Conservation (phyloP, 2,797 vertebrate species). For the Allobates femoralis region DNA sequence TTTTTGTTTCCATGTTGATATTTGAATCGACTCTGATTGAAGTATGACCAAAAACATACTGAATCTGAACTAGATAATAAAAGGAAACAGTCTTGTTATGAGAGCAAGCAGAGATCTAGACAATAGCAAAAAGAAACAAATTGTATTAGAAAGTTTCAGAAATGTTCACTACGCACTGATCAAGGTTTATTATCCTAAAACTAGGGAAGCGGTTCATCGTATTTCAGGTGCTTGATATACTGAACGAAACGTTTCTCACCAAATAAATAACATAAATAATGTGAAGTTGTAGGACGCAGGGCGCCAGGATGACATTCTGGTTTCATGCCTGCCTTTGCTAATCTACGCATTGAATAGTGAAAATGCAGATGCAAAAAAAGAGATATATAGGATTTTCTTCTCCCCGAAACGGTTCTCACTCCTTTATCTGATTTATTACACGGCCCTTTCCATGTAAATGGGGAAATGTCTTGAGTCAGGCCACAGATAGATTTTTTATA, state of each 20-base stretch:
- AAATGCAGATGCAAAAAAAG: slow-evolving; percentile 39
- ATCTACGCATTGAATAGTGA: slow-evolving; percentile 29
- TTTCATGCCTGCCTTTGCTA: slow-evolving; percentile 25
- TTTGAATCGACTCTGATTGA: too few relatives aligned
- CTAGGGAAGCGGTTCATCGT: background rate
- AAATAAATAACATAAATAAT: slow-evolving; percentile 23
- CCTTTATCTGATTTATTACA: slow-evolving; percentile 28
- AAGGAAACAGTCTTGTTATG: background rate
- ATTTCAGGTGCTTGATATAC: background rate
- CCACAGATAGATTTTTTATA: slow-evolving; percentile 34
- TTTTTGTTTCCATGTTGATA: too few relatives aligned
- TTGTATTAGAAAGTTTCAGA: background rate
- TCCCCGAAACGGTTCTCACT: slow-evolving; percentile 10
- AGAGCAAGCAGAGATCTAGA: background rate
- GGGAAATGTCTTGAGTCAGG: slow-evolving; percentile 36
- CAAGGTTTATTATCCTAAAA: background rate
- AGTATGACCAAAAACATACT: too few relatives aligned
- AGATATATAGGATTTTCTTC: slow-evolving; percentile 35
- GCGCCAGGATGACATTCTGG: background rate
- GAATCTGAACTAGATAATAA: too few relatives aligned
- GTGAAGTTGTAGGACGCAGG: background rate
- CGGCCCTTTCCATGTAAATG: slow-evolving; percentile 43
- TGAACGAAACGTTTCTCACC: background rate
- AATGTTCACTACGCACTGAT: background rate
- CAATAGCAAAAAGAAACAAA: background rate